phyloP scores from a whole-genome alignment of 2,888 invertebrate genomes.

The Yponomeuta malinellus region DNA sequence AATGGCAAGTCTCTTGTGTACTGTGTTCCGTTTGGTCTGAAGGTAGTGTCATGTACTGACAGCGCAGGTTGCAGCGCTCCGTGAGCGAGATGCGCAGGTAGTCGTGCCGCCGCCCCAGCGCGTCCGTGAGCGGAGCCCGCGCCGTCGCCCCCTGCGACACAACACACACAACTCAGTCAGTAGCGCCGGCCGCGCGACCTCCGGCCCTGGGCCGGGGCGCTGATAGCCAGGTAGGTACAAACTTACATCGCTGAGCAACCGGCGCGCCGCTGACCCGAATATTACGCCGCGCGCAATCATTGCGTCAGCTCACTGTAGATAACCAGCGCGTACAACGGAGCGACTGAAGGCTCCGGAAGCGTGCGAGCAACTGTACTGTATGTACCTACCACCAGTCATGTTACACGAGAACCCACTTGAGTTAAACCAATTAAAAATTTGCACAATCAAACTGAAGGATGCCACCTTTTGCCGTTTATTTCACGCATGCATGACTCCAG shows the following conservation, averaged over 20 bases:
- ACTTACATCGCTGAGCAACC: conserved; percentile 13
- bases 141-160: conserved; percentile 12
- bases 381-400: neutral
- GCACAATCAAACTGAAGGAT: too few species aligned
- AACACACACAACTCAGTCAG: neutral
- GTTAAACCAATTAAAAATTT: too few species aligned
- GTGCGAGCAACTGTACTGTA: neutral
- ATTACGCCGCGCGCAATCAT: conserved; percentile 4
- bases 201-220: neutral
- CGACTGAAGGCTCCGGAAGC: neutral
- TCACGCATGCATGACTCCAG: too few species aligned
- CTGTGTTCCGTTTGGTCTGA: too few species aligned
- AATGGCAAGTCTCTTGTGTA: too few species aligned
- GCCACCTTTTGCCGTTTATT: too few species aligned
- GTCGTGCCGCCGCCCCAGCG: conserved; percentile 90
- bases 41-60: conserved; percentile 75
- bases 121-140: conserved; percentile 79
- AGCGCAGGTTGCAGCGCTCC: conserved; percentile 96
- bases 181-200: neutral
- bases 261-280: neutral
- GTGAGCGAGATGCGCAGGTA: conserved; percentile 97
- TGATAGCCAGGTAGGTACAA: neutral
- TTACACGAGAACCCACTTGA: neutral
- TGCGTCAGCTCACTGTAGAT: conserved; percentile 6
- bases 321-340: neutral